These are phyloP conservation scores for Noctua janthina DNA, from an alignment of 2,888 invertebrate species.

Conservation along the genomic window DNA sequence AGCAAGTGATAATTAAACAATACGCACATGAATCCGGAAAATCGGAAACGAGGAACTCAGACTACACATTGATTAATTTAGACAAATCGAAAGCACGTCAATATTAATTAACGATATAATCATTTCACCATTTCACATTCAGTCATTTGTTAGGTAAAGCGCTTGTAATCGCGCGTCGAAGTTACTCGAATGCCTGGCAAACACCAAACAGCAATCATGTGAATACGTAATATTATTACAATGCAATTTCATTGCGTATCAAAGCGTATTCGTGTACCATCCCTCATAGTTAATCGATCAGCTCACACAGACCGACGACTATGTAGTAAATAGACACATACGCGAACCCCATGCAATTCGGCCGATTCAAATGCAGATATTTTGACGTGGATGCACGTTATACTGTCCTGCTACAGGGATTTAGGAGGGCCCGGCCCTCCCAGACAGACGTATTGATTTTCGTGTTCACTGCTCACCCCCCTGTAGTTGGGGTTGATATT, in stretches of 20 bases:
- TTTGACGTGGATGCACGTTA: slow-evolving; percentile 71
- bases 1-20: too few relatives aligned
- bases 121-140: background rate
- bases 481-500: slow-evolving; percentile 79
- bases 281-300: slow-evolving; percentile 56
- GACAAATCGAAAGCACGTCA: background rate
- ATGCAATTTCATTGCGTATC: slow-evolving; percentile 40
- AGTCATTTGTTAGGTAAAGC: background rate
- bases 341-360: slow-evolving; percentile 65
- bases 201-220: slow-evolving; percentile 12
- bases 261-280: slow-evolving; percentile 34
- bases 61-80: too few relatives aligned
- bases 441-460: slow-evolving; percentile 87
- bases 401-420: slow-evolving; percentile 62
- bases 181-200: slow-evolving; percentile 5
- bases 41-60: too few relatives aligned
- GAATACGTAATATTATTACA: slow-evolving; percentile 27
- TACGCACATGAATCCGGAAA: too few relatives aligned
- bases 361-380: slow-evolving; percentile 79
- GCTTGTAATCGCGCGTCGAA: background rate
- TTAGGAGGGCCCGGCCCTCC: slow-evolving; percentile 81
- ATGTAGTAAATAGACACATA: slow-evolving; percentile 43
- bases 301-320: slow-evolving; percentile 10
- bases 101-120: background rate
- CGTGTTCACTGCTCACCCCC: slow-evolving; percentile 76